phyloP scores from a whole-genome alignment of 2,113 vertebrate genomes.

The Catharus fuscescens region DNA sequence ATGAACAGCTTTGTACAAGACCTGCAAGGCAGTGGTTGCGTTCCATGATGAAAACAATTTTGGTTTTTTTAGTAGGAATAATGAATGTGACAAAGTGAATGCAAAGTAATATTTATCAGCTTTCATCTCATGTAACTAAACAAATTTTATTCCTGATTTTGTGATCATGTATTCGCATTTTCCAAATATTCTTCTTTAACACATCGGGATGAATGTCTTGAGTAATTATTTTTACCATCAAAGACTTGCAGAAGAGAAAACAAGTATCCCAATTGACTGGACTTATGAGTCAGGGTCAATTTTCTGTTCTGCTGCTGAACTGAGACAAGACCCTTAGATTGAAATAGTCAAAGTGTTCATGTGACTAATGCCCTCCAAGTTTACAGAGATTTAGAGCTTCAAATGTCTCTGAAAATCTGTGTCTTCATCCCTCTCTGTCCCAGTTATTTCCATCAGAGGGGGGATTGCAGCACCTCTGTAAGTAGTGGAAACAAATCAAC shows the following conservation, averaged over 20 bases:
- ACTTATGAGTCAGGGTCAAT: neutral
- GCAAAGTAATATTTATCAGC: conserved; percentile 12
- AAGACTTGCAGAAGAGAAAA: conserved; percentile 3
- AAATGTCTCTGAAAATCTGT: neutral
- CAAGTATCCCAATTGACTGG: neutral
- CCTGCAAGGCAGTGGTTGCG: neutral
- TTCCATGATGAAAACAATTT: neutral
- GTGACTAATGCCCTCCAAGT: neutral
- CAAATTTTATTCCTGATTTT: neutral
- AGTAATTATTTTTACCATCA: neutral
- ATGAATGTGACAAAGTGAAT: neutral
- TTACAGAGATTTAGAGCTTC: neutral
- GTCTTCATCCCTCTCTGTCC: neutral
- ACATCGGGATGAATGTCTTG: neutral
- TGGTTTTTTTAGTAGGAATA: neutral
- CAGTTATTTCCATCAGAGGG: neutral
- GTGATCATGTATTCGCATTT: conserved; percentile 7
- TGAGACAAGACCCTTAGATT: neutral
- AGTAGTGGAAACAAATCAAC: neutral
- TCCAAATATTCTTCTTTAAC: neutral
- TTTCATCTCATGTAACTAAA: conserved; percentile 31
- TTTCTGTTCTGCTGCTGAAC: neutral
- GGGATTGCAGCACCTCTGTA: neutral
- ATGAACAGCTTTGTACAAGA: neutral
- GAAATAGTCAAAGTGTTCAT: neutral